A percentile compares a stretch with the other conserved stretches of the same genome.
Conservation (phyloP, 2,113 vertebrate genomes). For the Pseudorectes ferrugineus region DNA sequence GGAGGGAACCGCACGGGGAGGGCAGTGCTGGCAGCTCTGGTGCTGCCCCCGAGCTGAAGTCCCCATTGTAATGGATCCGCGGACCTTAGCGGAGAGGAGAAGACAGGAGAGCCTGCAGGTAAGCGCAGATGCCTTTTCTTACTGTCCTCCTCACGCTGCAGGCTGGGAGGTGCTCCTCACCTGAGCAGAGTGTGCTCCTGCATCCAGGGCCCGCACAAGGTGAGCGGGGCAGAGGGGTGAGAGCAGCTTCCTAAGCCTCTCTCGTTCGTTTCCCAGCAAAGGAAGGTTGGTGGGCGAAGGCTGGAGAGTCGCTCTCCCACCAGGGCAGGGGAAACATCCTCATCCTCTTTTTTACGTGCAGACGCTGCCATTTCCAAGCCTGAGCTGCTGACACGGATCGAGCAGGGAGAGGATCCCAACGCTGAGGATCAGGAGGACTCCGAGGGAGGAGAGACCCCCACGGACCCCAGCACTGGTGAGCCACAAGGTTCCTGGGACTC, state of each 20-base stretch:
- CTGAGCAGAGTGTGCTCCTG: slow-evolving; percentile 35
- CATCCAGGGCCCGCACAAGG: slow-evolving; percentile 12
- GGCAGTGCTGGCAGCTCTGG: slow-evolving; percentile 40
- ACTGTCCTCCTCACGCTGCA: slow-evolving; percentile 39
- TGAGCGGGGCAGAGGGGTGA: background rate
- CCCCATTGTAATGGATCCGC: slow-evolving; percentile 47
- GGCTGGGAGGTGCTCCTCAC: slow-evolving; percentile 36
- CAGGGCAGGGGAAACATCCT: background rate
- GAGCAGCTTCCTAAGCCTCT: background rate
- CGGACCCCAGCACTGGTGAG: slow-evolving; percentile 40
- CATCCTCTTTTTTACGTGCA: background rate
- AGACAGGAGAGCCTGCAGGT: slow-evolving; percentile 49
- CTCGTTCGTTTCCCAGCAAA: background rate
- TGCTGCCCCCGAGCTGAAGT: slow-evolving; percentile 48
- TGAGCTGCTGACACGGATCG: slow-evolving; percentile 27
- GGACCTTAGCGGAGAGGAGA: slow-evolving; percentile 48
- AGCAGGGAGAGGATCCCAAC: slow-evolving; percentile 44
- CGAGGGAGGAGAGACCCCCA: background rate
- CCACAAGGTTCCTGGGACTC: rapidly evolving
- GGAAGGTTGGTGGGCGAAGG: slow-evolving; percentile 26
- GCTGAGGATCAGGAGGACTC: background rate
- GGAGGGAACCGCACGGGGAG: slow-evolving; percentile 36
- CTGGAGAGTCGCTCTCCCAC: background rate
- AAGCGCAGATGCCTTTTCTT: slow-evolving; percentile 34
- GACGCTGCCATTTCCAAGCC: slow-evolving; percentile 57